A percentile compares a stretch with the other conserved stretches of the same genome.
phyloP scores from a whole-genome alignment of 1,140 invertebrate genomes.

The Drosophila jambulina region DNA sequence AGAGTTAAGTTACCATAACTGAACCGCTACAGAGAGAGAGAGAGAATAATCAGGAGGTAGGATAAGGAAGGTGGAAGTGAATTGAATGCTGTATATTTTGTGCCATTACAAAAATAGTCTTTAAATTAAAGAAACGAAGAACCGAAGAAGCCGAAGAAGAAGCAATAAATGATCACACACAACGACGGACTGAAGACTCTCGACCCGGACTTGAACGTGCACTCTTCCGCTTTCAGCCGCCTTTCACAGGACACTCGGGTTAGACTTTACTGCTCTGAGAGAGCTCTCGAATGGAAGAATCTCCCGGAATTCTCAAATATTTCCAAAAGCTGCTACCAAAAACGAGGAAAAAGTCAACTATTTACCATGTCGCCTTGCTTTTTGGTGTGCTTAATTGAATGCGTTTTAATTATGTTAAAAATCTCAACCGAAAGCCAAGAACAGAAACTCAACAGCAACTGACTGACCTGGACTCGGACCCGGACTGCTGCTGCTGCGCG shows the following conservation, averaged over 20 bases:
- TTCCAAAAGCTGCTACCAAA: constrained; percentile 42
- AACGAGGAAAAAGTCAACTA: constrained; percentile 19
- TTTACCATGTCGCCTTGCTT: constrained; percentile 63
- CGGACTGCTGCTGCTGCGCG: constrained; percentile 46
- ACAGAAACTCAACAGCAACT: constrained; percentile 30
- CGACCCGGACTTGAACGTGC: constrained; percentile 24
- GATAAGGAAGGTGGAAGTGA: constrained; percentile 29
- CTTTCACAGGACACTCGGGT: constrained; percentile 18
- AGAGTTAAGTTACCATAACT: constrained; percentile 52
- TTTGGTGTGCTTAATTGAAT: constrained; percentile 83
- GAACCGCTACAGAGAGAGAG: constrained; percentile 28
- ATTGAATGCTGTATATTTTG: constrained; percentile 81
- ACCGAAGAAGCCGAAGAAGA: constrained; percentile 41
- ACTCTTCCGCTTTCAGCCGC: constrained; percentile 1
- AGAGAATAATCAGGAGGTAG: background rate
- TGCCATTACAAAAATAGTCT: constrained; percentile 80
- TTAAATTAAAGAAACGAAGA: constrained; percentile 43
- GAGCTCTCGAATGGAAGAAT: constrained; percentile 1
- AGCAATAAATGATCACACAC: constrained; percentile 53
- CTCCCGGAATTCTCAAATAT: constrained; percentile 17
- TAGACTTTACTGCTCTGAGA: constrained; percentile 15
- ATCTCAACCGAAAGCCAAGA: constrained; percentile 74
- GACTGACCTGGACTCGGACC: constrained; percentile 15
- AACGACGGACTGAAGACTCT: constrained; percentile 55
- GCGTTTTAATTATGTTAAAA: constrained; percentile 79